Evolutionary conservation across 2,888 invertebrate genomes (phyloP).

Genomic region (Drosophila ezoana): DNA sequence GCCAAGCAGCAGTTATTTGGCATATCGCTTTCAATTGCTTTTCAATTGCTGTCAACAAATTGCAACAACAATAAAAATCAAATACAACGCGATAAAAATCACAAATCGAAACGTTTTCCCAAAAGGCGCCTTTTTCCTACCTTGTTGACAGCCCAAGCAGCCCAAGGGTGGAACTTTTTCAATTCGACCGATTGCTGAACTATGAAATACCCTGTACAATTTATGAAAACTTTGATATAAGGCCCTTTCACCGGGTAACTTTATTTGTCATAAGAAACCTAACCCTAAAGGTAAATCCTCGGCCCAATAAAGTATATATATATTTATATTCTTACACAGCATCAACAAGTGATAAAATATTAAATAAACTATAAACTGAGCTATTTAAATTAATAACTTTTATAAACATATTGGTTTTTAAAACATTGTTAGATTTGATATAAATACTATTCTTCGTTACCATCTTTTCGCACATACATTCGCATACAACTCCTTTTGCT

Average conservation of each 20-base stretch:
- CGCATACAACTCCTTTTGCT: neutral
- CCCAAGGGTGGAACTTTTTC: conserved; percentile 1
- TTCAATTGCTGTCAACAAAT: conserved; percentile 61
- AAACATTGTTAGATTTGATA: too few relatives aligned
- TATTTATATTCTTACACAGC: too few relatives aligned
- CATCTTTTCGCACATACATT: too few relatives aligned
- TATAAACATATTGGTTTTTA: too few relatives aligned
- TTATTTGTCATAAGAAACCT: too few relatives aligned
- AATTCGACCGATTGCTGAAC: neutral
- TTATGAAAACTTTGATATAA: neutral
- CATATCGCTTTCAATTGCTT: conserved; percentile 58
- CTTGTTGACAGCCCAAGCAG: conserved; percentile 47
- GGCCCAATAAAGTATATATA: too few relatives aligned
- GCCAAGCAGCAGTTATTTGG: conserved; percentile 29
- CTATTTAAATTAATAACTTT: too few relatives aligned
- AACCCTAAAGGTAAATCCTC: too few relatives aligned
- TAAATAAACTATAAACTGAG: too few relatives aligned
- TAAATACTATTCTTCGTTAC: too few relatives aligned
- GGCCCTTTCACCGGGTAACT: too few relatives aligned
- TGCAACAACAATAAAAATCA: conserved; percentile 58
- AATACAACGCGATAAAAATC: conserved; percentile 56
- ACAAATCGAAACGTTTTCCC: conserved; percentile 48
- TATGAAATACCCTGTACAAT: conserved; percentile 18
- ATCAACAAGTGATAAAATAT: too few relatives aligned
- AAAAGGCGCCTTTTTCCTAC: conserved; percentile 6